A percentile compares a stretch with the other conserved stretches of the same genome.
Evolutionary conservation across 2,888 invertebrate species (phyloP).

Genomic region (Drosophila ochracea): DNA sequence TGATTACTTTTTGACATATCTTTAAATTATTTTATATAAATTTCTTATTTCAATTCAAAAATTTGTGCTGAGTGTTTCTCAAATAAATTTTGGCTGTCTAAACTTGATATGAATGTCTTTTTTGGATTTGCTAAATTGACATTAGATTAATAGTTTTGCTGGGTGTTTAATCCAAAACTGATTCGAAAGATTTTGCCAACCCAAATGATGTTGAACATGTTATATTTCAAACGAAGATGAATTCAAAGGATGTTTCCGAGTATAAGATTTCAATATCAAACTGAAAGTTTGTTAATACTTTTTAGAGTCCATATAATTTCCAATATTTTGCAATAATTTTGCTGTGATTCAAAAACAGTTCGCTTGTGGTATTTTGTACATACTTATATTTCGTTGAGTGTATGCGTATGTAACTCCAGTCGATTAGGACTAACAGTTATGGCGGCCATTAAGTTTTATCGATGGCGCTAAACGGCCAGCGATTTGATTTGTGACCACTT

Average conservation of each 20-base stretch:
- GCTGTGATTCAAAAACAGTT: neutral
- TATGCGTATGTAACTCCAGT: conserved; percentile 43
- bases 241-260: neutral
- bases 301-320: neutral
- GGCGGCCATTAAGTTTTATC: conserved; percentile 83
- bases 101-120: rapidly evolving
- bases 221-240: too few species aligned
- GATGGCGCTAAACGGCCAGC: conserved; percentile 69
- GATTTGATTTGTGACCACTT: conserved; percentile 80
- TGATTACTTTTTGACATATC: neutral
- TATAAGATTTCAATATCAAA: neutral
- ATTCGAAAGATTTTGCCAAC: too few species aligned
- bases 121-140: neutral
- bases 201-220: too few species aligned
- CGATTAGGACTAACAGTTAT: conserved; percentile 79
- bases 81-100: neutral
- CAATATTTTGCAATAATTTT: neutral
- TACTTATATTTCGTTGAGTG: conserved; percentile 32
- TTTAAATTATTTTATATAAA: neutral
- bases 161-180: neutral
- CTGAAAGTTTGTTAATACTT: neutral
- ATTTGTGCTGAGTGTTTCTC: neutral
- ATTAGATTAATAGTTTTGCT: neutral
- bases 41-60: neutral
- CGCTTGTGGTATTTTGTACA: neutral